Percentiles rank a stretch among this genome's conserved stretches.
phyloP scores from a whole-genome alignment of 2,113 vertebrate genomes.

The Psettodes erumei region DNA sequence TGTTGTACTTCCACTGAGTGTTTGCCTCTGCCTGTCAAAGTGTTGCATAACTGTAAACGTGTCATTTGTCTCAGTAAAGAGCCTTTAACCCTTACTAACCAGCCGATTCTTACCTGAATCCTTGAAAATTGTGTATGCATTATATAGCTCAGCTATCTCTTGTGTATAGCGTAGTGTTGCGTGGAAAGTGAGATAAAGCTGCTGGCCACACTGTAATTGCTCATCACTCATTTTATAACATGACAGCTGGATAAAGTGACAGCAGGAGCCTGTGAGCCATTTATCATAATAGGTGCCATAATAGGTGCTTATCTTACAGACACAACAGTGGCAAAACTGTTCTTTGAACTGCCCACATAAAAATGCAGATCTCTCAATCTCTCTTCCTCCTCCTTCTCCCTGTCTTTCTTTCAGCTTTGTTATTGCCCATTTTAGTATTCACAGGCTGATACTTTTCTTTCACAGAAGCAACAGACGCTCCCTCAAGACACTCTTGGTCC shows the following conservation, averaged over 20 bases:
- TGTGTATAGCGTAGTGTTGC: background rate
- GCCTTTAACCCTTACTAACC: slow-evolving; percentile 11
- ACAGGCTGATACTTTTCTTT: slow-evolving; percentile 53
- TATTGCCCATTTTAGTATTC: slow-evolving; percentile 58
- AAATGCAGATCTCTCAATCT: slow-evolving; percentile 39
- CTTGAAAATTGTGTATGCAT: slow-evolving; percentile 2
- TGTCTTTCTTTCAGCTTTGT: slow-evolving; percentile 16
- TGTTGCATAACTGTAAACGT: background rate
- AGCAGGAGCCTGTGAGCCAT: background rate
- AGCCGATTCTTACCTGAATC: background rate
- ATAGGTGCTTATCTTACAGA: slow-evolving; percentile 6
- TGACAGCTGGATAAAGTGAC: slow-evolving; percentile 12
- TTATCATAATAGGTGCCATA: slow-evolving; percentile 1
- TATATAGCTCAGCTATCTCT: slow-evolving; percentile 6
- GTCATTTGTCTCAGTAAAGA: slow-evolving; percentile 21
- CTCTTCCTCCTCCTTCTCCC: background rate
- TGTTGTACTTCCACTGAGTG: background rate
- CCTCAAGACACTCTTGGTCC: slow-evolving; percentile 51
- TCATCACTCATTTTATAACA: slow-evolving; percentile 7
- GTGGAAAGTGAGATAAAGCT: slow-evolving; percentile 6
- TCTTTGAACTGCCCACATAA: slow-evolving; percentile 32
- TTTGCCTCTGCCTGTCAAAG: slow-evolving; percentile 4
- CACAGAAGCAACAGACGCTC: slow-evolving; percentile 48
- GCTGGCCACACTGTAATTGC: background rate
- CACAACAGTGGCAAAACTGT: background rate